Evolutionary conservation across 1,140 invertebrate species (phyloP).

Genomic region (Drosophila navojoa): DNA sequence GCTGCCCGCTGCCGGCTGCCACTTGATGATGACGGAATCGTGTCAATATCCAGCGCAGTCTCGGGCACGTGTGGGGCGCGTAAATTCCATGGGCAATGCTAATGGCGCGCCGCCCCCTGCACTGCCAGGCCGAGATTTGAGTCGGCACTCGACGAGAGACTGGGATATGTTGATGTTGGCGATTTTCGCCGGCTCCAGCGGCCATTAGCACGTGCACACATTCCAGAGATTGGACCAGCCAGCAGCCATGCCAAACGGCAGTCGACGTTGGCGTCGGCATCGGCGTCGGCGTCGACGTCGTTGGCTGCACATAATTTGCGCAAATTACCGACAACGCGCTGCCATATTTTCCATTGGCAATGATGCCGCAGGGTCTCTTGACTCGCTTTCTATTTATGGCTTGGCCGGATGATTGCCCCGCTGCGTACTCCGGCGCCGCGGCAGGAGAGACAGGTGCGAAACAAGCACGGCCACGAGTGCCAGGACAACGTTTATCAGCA

Average conservation of each 20-base stretch:
- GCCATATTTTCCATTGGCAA: constrained; percentile 72
- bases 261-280: background rate
- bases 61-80: constrained; percentile 57
- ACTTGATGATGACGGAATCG: constrained; percentile 70
- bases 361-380: constrained; percentile 64
- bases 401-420: constrained; percentile 11
- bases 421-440: constrained; percentile 1
- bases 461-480: constrained; percentile 54
- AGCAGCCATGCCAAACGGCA: constrained; percentile 14
- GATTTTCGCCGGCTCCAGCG: constrained; percentile 37
- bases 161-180: constrained; percentile 57
- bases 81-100: constrained; percentile 68
- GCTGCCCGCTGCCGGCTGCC: constrained; percentile 19
- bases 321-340: constrained; percentile 73
- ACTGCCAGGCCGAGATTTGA: constrained; percentile 64
- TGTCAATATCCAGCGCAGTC: constrained; percentile 62
- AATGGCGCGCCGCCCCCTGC: constrained; percentile 54
- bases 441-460: constrained; percentile 63
- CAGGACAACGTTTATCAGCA: constrained; percentile 71
- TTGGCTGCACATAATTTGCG: constrained; percentile 74
- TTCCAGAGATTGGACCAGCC: constrained; percentile 51
- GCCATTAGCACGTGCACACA: constrained; percentile 78
- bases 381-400: constrained; percentile 56
- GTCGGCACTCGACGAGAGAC: constrained; percentile 11
- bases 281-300: constrained; percentile 10